A percentile compares a stretch with the other conserved stretches of the same genome.
Evolutionary conservation across 1,140 invertebrate species (phyloP).

Genomic region (Drosophila mojavensis): DNA sequence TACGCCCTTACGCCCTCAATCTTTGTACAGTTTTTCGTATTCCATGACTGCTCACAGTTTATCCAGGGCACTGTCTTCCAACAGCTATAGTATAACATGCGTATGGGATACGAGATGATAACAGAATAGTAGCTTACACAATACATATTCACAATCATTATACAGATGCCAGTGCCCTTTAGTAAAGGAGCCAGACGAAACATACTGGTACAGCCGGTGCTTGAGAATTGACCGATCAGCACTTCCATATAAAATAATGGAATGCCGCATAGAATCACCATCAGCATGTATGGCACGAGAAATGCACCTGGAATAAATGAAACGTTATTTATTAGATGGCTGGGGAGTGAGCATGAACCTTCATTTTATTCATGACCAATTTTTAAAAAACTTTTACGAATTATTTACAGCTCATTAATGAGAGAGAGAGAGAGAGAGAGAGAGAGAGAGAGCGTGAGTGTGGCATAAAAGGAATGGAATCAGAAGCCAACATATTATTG

Average conservation of each 20-base stretch:
- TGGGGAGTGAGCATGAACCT: too few species aligned
- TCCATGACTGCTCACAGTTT: slow-evolving; percentile 94
- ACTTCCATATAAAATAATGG: slow-evolving; percentile 96
- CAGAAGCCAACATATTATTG: too few species aligned
- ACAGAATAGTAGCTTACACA: slow-evolving; percentile 97
- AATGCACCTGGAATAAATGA: slow-evolving; percentile 87
- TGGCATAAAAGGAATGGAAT: too few species aligned
- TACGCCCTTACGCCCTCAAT: slow-evolving; percentile 15
- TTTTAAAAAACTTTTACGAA: too few species aligned
- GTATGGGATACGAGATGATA: slow-evolving; percentile 95
- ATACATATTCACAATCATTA: slow-evolving; percentile 94
- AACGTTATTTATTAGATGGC: too few species aligned
- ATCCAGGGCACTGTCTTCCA: slow-evolving; percentile 92
- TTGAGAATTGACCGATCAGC: slow-evolving; percentile 93
- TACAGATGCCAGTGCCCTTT: slow-evolving; percentile 94
- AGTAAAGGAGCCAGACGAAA: slow-evolving; percentile 91
- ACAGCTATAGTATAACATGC: slow-evolving; percentile 91
- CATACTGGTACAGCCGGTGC: slow-evolving; percentile 92
- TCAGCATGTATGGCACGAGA: slow-evolving; percentile 90
- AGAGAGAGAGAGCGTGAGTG: too few species aligned
- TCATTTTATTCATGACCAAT: too few species aligned
- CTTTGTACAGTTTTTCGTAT: slow-evolving; percentile 89
- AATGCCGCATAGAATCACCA: slow-evolving; percentile 91
- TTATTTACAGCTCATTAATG: too few species aligned
- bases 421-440: too few species aligned